These are phyloP conservation scores for Drosophila nigritarsus DNA, from an alignment of 2,888 invertebrate genomes.

Conservation along the genomic window DNA sequence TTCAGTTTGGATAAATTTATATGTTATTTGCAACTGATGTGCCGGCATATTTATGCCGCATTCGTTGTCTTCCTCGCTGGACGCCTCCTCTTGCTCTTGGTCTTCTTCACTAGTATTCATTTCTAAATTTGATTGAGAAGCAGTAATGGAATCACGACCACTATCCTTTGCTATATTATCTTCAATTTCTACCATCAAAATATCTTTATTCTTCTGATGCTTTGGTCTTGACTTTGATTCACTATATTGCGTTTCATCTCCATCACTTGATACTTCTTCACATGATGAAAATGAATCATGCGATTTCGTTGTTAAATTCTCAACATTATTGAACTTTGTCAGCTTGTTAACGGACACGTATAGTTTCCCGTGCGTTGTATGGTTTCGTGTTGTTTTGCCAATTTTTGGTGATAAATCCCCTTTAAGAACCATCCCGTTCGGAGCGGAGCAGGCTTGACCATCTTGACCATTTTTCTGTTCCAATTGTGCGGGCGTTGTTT, in stretches of 20 bases:
- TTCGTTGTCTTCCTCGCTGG: constrained; percentile 71
- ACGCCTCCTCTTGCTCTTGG: constrained; percentile 51
- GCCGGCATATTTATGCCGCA: constrained; percentile 87
- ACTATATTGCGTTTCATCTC: constrained; percentile 67
- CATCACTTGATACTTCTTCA: constrained; percentile 81
- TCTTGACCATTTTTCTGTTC: constrained; percentile 43
- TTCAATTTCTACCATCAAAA: constrained; percentile 22
- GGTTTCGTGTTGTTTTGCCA: constrained; percentile 28
- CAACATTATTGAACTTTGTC: constrained; percentile 23
- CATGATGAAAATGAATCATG: constrained; percentile 78
- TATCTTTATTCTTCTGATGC: constrained; percentile 36
- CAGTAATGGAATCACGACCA: constrained; percentile 36
- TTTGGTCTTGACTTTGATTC: constrained; percentile 38
- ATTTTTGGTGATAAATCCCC: constrained; percentile 17
- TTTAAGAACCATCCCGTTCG: constrained; percentile 10
- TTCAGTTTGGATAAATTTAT: constrained; percentile 93
- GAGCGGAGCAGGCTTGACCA: constrained; percentile 5
- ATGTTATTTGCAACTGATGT: constrained; percentile 89
- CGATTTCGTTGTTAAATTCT: constrained; percentile 48
- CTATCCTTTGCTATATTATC: constrained; percentile 53
- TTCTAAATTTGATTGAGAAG: constrained; percentile 30
- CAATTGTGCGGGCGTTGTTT: constrained; percentile 25
- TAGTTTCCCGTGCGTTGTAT: constrained; percentile 37
- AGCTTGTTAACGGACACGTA: constrained; percentile 41
- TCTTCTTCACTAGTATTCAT: constrained; percentile 65